These are phyloP conservation scores for Galagoides demidoff DNA, from an alignment of 2,797 vertebrate genomes.

Conservation along the genomic window DNA sequence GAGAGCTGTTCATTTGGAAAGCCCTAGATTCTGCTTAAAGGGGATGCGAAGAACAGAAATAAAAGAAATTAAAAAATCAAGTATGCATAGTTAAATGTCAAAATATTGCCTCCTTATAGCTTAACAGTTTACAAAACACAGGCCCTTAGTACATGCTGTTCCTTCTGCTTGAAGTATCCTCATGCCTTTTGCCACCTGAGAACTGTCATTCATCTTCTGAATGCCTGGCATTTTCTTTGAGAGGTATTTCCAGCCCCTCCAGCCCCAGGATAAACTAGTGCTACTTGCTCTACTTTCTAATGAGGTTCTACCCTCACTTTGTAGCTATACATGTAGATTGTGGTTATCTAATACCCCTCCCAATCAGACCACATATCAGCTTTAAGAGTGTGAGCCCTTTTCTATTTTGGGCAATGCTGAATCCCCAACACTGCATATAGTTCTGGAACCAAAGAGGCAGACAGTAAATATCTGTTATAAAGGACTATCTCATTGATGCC, in stretches of 20 bases:
- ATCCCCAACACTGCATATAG: neutral
- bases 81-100: neutral
- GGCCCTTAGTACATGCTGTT: neutral
- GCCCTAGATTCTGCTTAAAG: neutral
- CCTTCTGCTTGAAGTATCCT: neutral
- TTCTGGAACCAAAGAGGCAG: neutral
- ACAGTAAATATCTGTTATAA: neutral
- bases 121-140: neutral
- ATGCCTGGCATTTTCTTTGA: neutral
- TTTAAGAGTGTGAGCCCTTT: neutral
- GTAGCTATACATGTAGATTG: neutral
- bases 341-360: neutral
- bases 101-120: neutral
- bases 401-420: neutral
- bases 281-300: neutral
- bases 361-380: neutral
- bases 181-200: neutral
- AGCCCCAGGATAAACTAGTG: neutral
- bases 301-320: neutral
- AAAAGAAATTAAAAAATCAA: slow-evolving; percentile 15
- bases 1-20: neutral
- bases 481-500: neutral
- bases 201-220: neutral
- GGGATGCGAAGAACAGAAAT: neutral
- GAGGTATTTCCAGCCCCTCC: neutral